Conservation (phyloP, 1,140 invertebrate genomes). For the Trachymyrmex cornetzi region DNA sequence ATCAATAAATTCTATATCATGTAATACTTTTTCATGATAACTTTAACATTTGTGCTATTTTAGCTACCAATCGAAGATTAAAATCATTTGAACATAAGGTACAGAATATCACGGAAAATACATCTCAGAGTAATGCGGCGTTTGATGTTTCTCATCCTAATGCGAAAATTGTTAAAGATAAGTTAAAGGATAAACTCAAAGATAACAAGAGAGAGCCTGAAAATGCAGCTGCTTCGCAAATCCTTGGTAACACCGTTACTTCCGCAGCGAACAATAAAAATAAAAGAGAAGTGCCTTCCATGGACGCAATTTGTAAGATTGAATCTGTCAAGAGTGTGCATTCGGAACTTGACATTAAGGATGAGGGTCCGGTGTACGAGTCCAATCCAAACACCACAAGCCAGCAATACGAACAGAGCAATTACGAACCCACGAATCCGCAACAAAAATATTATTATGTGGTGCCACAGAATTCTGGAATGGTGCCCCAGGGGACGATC, state of each 20-base stretch:
- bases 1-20: not conserved
- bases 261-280: not conserved
- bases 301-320: constrained; percentile 66
- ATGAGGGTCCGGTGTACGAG: constrained; percentile 80
- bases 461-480: constrained; percentile 62
- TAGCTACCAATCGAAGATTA: constrained; percentile 79
- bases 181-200: constrained; percentile 27
- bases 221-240: not conserved
- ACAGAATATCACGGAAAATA: constrained; percentile 74
- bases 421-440: constrained; percentile 58
- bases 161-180: not conserved
- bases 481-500: constrained; percentile 34
- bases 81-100: constrained; percentile 80
- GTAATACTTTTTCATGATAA: constrained; percentile 20
- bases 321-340: constrained; percentile 78
- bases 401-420: constrained; percentile 21
- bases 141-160: not conserved
- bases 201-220: constrained; percentile 8
- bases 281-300: constrained; percentile 30
- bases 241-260: not conserved
- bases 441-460: constrained; percentile 79
- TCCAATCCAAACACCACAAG: not conserved
- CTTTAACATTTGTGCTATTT: constrained; percentile 25
- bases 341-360: constrained; percentile 84
- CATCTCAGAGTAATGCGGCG: constrained; percentile 15